phyloP scores from a whole-genome alignment of 2,113 vertebrate genomes.

The Probosciger aterrimus region DNA sequence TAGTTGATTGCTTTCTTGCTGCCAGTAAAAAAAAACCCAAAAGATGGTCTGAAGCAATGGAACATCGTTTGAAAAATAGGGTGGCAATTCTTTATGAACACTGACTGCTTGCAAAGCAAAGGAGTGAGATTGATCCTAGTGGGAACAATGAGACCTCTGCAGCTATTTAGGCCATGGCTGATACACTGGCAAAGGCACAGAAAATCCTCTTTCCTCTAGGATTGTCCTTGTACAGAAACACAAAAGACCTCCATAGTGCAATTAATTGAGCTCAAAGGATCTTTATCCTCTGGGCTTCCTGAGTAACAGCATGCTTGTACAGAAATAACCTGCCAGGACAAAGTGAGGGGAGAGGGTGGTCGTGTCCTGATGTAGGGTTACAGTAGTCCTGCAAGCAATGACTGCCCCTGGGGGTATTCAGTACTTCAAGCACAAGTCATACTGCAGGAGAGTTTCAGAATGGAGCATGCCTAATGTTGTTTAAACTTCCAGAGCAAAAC shows the following conservation, averaged over 20 bases:
- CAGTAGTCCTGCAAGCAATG: not conserved
- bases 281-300: not conserved
- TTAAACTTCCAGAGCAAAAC: not conserved
- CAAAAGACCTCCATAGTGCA: not conserved
- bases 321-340: not conserved
- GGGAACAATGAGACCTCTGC: not conserved
- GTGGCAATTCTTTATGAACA: not conserved
- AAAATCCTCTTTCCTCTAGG: not conserved
- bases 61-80: not conserved
- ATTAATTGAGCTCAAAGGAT: not conserved
- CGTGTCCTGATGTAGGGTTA: accelerated
- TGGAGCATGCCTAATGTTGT: not conserved
- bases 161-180: not conserved
- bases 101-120: not conserved
- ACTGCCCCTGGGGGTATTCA: too few species aligned
- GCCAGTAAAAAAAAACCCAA: not conserved
- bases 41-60: not conserved
- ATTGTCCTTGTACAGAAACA: not conserved
- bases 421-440: not conserved
- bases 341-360: not conserved
- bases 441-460: not conserved
- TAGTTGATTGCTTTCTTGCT: not conserved
- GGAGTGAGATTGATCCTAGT: not conserved
- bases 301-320: not conserved
- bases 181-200: not conserved